These are phyloP conservation scores for Alauda arvensis DNA, from an alignment of 2,797 vertebrate genomes.

Conservation along the genomic window DNA sequence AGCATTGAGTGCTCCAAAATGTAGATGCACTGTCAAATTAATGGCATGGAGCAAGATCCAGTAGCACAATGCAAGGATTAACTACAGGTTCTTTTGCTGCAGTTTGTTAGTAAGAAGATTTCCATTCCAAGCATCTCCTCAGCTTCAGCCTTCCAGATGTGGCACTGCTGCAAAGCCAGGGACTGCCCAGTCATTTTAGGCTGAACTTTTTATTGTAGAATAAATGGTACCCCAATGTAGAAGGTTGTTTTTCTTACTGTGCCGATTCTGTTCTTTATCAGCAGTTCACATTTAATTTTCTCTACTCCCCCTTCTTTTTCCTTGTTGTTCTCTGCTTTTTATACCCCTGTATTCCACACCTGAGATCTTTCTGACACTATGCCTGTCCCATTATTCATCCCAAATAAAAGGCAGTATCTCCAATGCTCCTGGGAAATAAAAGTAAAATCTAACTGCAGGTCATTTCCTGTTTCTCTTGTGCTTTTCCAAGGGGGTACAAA, in stretches of 20 bases:
- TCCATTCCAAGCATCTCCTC: neutral
- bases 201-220: neutral
- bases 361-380: neutral
- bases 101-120: neutral
- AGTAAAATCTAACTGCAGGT: neutral
- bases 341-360: neutral
- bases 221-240: neutral
- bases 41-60: neutral
- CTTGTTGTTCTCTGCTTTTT: neutral
- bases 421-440: neutral
- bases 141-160: neutral
- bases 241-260: neutral
- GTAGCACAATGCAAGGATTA: neutral
- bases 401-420: neutral
- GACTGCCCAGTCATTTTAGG: neutral
- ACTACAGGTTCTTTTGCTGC: neutral
- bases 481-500: neutral
- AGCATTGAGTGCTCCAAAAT: neutral
- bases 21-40: neutral
- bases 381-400: neutral
- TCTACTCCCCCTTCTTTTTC: neutral
- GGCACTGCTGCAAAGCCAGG: neutral
- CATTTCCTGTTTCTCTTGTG: neutral
- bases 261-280: neutral
- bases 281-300: neutral